Percentiles rank a stretch among this genome's conserved stretches.
These are phyloP conservation scores for Pogonognathellus flavescens DNA, from an alignment of 1,140 invertebrate species.

Conservation along the genomic window DNA sequence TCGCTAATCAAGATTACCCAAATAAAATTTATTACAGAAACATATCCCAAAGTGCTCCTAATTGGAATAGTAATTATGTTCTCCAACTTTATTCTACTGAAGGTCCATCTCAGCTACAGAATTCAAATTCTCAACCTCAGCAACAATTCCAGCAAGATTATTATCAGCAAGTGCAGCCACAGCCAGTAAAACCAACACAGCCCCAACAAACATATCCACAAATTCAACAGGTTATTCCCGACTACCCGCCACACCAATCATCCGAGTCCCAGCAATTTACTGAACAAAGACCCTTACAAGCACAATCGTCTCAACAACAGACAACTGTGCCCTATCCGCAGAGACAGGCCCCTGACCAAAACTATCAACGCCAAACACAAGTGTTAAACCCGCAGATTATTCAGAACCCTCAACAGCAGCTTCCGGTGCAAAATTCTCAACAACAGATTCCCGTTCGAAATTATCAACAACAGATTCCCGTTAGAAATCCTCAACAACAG, in stretches of 20 bases:
- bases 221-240: not conserved
- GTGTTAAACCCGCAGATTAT: no score
- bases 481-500: not conserved
- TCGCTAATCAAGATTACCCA: not conserved
- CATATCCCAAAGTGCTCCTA: not conserved
- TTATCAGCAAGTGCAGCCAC: not conserved
- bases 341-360: no score
- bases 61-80: not conserved
- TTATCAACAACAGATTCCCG: not conserved
- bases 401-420: not conserved
- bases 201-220: not conserved
- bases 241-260: not conserved
- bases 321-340: not conserved
- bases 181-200: no score
- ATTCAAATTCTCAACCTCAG: not conserved
- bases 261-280: not conserved
- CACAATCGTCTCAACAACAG: not conserved
- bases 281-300: no score
- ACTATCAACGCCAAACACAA: no score
- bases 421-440: no score
- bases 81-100: not conserved
- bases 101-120: not conserved
- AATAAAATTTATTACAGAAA: not conserved
- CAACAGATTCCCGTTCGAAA: no score
- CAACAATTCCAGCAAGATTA: not conserved